Percentiles rank a stretch among this genome's conserved stretches.
Evolutionary conservation across 2,888 invertebrate species (phyloP).

Genomic region (Harpagoxenus sublaevis): DNA sequence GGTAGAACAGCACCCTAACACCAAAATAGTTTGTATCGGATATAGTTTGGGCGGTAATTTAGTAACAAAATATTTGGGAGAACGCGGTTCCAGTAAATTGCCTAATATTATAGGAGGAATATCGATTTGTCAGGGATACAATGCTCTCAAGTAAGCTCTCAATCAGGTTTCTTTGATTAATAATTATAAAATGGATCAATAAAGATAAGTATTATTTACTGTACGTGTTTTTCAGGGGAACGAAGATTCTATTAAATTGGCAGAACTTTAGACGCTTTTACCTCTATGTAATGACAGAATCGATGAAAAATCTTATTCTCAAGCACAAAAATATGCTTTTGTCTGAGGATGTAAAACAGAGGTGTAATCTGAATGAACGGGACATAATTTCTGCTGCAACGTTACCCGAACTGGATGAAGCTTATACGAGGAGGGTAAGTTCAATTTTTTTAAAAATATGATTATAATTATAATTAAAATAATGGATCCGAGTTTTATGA

Average conservation of each 20-base stretch:
- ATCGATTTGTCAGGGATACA: slow-evolving; percentile 98
- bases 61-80: slow-evolving; percentile 97
- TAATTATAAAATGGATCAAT: slow-evolving; percentile 4
- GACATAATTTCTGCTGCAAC: slow-evolving; percentile 95
- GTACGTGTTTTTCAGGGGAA: slow-evolving; percentile 88
- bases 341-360: slow-evolving; percentile 91
- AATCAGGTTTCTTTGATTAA: slow-evolving; percentile 19
- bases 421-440: slow-evolving; percentile 90
- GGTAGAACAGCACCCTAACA: slow-evolving; percentile 91
- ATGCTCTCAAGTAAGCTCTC: slow-evolving; percentile 94
- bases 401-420: slow-evolving; percentile 95
- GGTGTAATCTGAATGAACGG: slow-evolving; percentile 91
- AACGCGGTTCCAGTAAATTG: slow-evolving; percentile 89
- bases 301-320: slow-evolving; percentile 95
- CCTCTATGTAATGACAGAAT: slow-evolving; percentile 97
- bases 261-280: slow-evolving; percentile 96
- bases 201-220: background rate
- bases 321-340: slow-evolving; percentile 93
- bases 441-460: background rate
- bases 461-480: background rate
- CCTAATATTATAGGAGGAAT: slow-evolving; percentile 94
- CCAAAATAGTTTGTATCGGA: slow-evolving; percentile 94
- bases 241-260: slow-evolving; percentile 94
- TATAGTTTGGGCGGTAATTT: slow-evolving; percentile 98
- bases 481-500: background rate